Evolutionary conservation across 1,140 invertebrate species (phyloP).

Genomic region (Trichonephila clavipes): DNA sequence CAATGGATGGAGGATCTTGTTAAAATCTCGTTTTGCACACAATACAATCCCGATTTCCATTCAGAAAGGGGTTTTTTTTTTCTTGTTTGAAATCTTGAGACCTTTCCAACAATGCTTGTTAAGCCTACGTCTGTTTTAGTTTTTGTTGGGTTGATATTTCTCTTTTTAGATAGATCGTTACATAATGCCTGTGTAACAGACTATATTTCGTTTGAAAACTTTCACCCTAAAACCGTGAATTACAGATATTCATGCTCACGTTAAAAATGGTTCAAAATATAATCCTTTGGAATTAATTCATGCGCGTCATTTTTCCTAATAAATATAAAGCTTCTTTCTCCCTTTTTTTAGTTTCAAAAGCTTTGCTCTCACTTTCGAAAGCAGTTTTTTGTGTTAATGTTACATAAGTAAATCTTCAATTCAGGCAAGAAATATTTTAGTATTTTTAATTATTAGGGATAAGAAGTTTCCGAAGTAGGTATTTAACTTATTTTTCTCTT

Average conservation of each 20-base stretch:
- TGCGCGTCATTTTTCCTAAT: not conserved
- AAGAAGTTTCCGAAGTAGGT: not conserved
- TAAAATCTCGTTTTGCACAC: conserved; percentile 54
- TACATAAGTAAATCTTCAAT: not conserved
- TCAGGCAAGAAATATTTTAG: not conserved
- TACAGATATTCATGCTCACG: not conserved
- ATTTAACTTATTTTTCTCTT: not conserved
- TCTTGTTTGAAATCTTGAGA: not conserved
- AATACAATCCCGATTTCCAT: conserved; percentile 31
- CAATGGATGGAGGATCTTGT: conserved; percentile 24
- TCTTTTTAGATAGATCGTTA: not conserved
- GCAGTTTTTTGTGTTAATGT: not conserved
- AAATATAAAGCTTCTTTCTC: not conserved
- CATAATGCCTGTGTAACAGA: not conserved
- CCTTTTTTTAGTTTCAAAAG: not conserved
- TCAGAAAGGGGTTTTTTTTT: not conserved
- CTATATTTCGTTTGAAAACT: not conserved
- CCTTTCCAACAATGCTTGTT: conserved; percentile 15
- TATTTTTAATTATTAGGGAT: not conserved
- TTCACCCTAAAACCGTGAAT: not conserved
- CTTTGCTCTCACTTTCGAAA: not conserved
- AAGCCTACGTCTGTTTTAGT: not conserved
- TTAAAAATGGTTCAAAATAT: not conserved
- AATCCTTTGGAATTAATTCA: not conserved
- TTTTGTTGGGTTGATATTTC: not conserved